phyloP scores from a whole-genome alignment of 2,113 vertebrate species.

The Podarcis cretensis region DNA sequence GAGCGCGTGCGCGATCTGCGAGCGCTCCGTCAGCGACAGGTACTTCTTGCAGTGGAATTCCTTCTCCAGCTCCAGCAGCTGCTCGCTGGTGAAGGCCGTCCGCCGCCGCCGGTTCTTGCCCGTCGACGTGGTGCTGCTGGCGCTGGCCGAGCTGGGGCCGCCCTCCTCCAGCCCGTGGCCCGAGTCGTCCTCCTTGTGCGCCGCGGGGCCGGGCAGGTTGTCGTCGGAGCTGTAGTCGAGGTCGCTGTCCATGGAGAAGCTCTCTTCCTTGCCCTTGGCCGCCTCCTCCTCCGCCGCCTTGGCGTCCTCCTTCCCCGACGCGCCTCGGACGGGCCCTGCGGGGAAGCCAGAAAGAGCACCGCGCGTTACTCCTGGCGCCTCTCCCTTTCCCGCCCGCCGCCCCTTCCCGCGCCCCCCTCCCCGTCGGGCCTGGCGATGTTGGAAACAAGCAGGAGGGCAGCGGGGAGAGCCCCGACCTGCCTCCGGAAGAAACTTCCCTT shows the following conservation, averaged over 20 bases:
- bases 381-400: background rate
- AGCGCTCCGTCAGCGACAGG: conserved; percentile 96
- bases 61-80: conserved; percentile 97
- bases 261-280: conserved; percentile 93
- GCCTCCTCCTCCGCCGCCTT: conserved; percentile 80
- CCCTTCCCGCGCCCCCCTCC: too few relatives aligned
- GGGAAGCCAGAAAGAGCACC: conserved; percentile 60
- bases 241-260: conserved; percentile 97
- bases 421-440: accelerated
- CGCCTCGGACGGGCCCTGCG: conserved; percentile 79
- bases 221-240: conserved; percentile 98
- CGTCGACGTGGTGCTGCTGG: conserved; percentile 77
- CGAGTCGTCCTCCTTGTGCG: conserved; percentile 87
- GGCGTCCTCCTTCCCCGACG: conserved; percentile 83
- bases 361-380: conserved; percentile 32
- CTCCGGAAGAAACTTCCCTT: background rate
- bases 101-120: conserved; percentile 93
- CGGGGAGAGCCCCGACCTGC: background rate
- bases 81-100: conserved; percentile 98
- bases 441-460: background rate
- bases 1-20: conserved; percentile 97
- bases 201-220: conserved; percentile 80
- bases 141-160: conserved; percentile 66
- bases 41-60: conserved; percentile 99
- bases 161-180: conserved; percentile 81